Percentiles rank a stretch among this genome's conserved stretches.
phyloP scores from a whole-genome alignment of 2,888 invertebrate species.

The Hyposoter didymator region DNA sequence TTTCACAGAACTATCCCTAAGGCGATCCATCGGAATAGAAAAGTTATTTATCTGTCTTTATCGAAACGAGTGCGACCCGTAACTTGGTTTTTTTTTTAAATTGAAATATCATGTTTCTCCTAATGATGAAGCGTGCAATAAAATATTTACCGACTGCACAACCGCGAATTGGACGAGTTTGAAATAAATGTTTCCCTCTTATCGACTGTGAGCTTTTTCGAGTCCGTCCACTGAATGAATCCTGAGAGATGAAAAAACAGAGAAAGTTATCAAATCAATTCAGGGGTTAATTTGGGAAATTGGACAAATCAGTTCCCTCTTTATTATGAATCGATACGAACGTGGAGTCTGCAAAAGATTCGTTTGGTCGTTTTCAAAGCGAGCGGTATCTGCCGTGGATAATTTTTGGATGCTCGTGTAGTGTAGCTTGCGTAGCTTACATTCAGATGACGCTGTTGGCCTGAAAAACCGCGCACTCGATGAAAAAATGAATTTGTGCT shows the following conservation, averaged over 20 bases:
- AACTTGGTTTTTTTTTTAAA: too few species aligned
- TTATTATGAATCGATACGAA: constrained; percentile 1
- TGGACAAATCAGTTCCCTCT: not conserved
- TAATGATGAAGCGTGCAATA: too few species aligned
- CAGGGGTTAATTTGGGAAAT: too few species aligned
- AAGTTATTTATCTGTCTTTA: too few species aligned
- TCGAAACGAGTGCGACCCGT: too few species aligned
- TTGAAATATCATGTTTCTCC: too few species aligned
- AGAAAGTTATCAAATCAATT: too few species aligned
- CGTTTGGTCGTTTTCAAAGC: not conserved
- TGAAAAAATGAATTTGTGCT: not conserved
- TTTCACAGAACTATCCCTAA: not conserved
- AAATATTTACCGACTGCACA: too few species aligned
- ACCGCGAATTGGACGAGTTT: too few species aligned
- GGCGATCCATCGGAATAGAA: not conserved
- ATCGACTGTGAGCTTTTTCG: not conserved
- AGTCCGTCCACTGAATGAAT: too few species aligned
- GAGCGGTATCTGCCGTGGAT: not conserved
- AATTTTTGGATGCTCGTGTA: not conserved
- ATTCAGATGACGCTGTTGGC: not conserved
- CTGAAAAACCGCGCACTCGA: not conserved
- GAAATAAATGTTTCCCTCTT: not conserved
- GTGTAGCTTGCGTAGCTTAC: not conserved
- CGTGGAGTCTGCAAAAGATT: not conserved
- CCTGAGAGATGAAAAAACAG: too few species aligned